These are phyloP conservation scores for Schrankia costaestrigalis DNA, from an alignment of 2,888 invertebrate genomes.

Conservation along the genomic window DNA sequence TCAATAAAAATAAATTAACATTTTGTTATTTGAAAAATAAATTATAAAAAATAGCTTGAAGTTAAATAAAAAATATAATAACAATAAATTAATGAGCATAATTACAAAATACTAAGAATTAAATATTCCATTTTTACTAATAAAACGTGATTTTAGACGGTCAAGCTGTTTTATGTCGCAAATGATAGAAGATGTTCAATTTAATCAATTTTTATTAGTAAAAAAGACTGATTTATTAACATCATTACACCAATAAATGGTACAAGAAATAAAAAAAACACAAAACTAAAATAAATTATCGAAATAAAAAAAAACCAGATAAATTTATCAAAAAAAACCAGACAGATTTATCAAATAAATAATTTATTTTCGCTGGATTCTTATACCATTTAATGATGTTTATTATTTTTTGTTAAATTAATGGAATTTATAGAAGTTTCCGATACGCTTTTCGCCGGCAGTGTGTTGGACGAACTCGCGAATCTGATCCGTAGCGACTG, in stretches of 20 bases:
- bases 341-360: slow-evolving; percentile 1
- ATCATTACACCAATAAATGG: slow-evolving; percentile 2
- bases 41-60: background rate
- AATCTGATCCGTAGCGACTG: slow-evolving; percentile 89
- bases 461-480: slow-evolving; percentile 86
- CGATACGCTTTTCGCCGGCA: slow-evolving; percentile 90
- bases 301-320: slow-evolving; percentile 9
- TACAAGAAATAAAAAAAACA: slow-evolving; percentile 1
- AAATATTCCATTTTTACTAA: slow-evolving; percentile 33
- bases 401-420: slow-evolving; percentile 38
- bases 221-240: slow-evolving; percentile 16
- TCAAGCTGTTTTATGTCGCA: slow-evolving; percentile 13
- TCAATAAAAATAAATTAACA: slow-evolving; percentile 4
- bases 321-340: background rate
- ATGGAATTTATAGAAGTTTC: slow-evolving; percentile 78
- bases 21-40: background rate
- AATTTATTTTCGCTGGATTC: background rate
- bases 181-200: slow-evolving; percentile 14
- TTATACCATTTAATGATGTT: slow-evolving; percentile 24
- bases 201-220: slow-evolving; percentile 32
- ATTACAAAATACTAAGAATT: slow-evolving; percentile 26
- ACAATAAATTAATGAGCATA: slow-evolving; percentile 11
- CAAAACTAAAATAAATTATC: background rate
- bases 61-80: slow-evolving; percentile 7
- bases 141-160: slow-evolving; percentile 25